Evolutionary conservation across 2,888 invertebrate genomes (phyloP), one percentile per base, ranked within the genome.

Genomic region (Cephus spinipes): DNA sequence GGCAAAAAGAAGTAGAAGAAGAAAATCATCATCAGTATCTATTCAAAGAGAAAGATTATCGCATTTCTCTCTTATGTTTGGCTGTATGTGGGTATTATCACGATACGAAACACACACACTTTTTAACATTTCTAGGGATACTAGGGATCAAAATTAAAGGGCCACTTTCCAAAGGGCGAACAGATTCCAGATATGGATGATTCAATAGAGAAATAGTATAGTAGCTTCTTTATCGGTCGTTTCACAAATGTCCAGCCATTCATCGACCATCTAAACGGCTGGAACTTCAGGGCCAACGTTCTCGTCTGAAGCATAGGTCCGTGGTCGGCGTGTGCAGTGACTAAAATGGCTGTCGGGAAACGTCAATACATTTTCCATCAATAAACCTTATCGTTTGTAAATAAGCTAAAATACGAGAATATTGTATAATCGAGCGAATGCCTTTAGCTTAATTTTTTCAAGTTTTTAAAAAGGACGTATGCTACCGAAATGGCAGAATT

Each of bases 401-500:
- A 75, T 36, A 36, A 73, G 74, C 75, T 55, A 55, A 55, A 55
- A 32, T 76, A 79, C 79, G 75, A 55, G 33, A 69, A 12, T 32
- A 68, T 30, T 77, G 77, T 30, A 76, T 79, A 78, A 79, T 77
- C 78, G 79, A 74, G 77, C 84, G 85, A 76, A 85, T 85, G 85
- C 73, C 36, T 68, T 33, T 31, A 31, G 71, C 71, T 31, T 84
- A 79, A 83, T 73, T 73, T 69, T 75, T 74, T 68, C 34, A 76
- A 55, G 78, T 85, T 82, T 81, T 81, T 73, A 82, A 81, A 30
- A 68, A 79, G 83, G 80, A 79, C 82, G 81, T 83, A 83, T 83
- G 86, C 74, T 79, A 76, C 77, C 76, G 83, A 86, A 86, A 93
- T 93, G 93, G 93, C 93, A 86, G 93, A 93, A 87, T 92, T 93